These are phyloP conservation scores for Zaprionus taronus DNA, from an alignment of 1,140 invertebrate species.

Conservation along the genomic window DNA sequence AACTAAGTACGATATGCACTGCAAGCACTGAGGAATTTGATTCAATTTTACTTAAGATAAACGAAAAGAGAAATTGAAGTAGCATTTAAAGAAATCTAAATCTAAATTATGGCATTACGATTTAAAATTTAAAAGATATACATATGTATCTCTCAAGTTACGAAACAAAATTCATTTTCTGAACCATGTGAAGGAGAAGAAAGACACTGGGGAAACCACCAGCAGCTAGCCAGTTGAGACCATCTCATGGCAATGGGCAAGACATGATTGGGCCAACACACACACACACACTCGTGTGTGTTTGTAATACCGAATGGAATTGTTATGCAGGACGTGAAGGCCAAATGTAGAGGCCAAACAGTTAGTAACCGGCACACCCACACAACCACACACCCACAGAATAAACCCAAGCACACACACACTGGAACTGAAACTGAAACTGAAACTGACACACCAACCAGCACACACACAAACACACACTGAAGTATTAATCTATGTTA, in stretches of 20 bases:
- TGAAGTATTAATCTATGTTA: constrained; percentile 15
- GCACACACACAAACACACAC: constrained; percentile 14
- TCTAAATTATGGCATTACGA: constrained; percentile 44
- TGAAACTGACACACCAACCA: background rate
- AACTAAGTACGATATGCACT: constrained; percentile 79
- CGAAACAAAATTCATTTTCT: constrained; percentile 40
- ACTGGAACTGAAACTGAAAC: background rate
- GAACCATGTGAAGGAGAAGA: constrained; percentile 28
- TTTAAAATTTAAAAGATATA: constrained; percentile 23
- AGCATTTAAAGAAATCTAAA: constrained; percentile 36
- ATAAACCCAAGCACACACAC: background rate
- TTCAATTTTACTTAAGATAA: constrained; percentile 84
- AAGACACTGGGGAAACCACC: constrained; percentile 28
- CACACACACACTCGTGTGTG: constrained; percentile 11
- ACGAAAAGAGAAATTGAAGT: constrained; percentile 75
- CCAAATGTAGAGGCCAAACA: constrained; percentile 20
- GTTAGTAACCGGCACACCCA: constrained; percentile 25
- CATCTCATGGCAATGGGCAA: constrained; percentile 38
- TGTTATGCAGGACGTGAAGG: constrained; percentile 26
- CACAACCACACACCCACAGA: constrained; percentile 10
- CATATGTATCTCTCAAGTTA: constrained; percentile 24
- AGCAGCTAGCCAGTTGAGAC: constrained; percentile 2
- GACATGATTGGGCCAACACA: constrained; percentile 41
- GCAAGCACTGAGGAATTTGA: constrained; percentile 85
- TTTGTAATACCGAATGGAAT: constrained; percentile 20